Evolutionary conservation across 2,797 vertebrate genomes (phyloP).

Genomic region (Percopsis omiscomaycus): DNA sequence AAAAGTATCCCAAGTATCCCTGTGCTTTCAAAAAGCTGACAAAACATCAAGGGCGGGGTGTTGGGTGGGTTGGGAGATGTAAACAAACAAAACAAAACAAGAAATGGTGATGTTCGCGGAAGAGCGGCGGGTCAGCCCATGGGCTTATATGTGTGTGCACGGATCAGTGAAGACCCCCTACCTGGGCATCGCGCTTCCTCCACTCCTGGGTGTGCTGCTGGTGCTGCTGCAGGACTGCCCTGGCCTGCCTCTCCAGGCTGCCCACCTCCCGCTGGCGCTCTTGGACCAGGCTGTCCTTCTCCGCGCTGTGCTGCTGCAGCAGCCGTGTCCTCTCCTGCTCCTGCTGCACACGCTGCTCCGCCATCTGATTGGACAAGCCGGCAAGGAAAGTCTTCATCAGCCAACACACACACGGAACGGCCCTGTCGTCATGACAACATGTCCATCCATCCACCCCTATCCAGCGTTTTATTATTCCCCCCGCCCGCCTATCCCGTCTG

Average conservation of each 20-base stretch:
- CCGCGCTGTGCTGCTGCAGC: constrained; percentile 90
- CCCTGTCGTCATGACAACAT: constrained; percentile 99
- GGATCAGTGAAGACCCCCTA: constrained; percentile 79
- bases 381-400: constrained; percentile 92
- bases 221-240: constrained; percentile 86
- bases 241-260: constrained; percentile 87
- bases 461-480: constrained; percentile 54
- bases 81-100: constrained; percentile 55
- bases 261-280: constrained; percentile 89
- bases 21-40: constrained; percentile 64
- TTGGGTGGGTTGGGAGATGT: not conserved
- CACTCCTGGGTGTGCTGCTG: constrained; percentile 86
- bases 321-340: constrained; percentile 98
- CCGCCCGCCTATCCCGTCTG: constrained; percentile 23
- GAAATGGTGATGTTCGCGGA: constrained; percentile 52
- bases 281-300: constrained; percentile 93
- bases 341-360: constrained; percentile 94
- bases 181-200: constrained; percentile 91
- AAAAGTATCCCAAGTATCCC: constrained; percentile 49
- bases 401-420: constrained; percentile 79
- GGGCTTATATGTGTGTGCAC: constrained; percentile 18
- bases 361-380: constrained; percentile 99
- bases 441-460: constrained; percentile 78
- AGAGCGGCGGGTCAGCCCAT: constrained; percentile 55
- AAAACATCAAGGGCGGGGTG: constrained; percentile 39